phyloP scores from a whole-genome alignment of 2,797 vertebrate genomes.

The Parauchenoglanis ngamensis region DNA sequence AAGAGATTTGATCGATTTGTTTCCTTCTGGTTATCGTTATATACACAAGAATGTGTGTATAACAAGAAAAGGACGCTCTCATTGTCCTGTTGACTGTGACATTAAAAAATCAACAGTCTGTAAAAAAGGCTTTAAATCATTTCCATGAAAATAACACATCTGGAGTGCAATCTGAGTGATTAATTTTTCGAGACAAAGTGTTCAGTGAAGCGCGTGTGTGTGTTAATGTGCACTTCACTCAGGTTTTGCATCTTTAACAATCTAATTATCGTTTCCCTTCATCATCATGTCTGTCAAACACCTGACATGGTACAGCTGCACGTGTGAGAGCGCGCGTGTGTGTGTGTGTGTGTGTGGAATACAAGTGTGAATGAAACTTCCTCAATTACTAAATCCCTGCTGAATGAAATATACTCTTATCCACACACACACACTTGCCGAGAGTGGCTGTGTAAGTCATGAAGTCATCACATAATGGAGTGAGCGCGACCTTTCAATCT shows the following conservation, averaged over 20 bases:
- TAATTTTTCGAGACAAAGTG: background rate
- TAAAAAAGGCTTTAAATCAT: background rate
- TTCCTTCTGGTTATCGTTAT: no score
- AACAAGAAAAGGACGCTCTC: no score
- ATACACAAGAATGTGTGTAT: background rate
- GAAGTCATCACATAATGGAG: conserved; percentile 62
- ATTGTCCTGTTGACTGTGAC: background rate
- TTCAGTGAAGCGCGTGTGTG: background rate
- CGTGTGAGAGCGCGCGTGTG: background rate
- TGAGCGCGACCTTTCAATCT: conserved; percentile 49
- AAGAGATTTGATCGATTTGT: background rate
- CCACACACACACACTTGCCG: conserved; percentile 26
- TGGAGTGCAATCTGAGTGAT: background rate
- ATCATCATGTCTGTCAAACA: conserved; percentile 1
- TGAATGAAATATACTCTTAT: background rate
- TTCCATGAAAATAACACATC: conserved; percentile 3
- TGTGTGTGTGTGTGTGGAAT: conserved; percentile 2
- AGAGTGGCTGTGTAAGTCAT: conserved; percentile 60
- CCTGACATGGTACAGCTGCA: conserved; percentile 3
- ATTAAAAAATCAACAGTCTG: background rate
- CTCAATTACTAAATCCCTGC: conserved; percentile 16
- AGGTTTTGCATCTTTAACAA: background rate
- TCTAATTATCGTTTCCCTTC: conserved; percentile 5
- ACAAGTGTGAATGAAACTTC: background rate
- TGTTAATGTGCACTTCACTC: background rate